Evolutionary conservation across 2,888 invertebrate genomes (phyloP).

Genomic region (Rosalia funebris): DNA sequence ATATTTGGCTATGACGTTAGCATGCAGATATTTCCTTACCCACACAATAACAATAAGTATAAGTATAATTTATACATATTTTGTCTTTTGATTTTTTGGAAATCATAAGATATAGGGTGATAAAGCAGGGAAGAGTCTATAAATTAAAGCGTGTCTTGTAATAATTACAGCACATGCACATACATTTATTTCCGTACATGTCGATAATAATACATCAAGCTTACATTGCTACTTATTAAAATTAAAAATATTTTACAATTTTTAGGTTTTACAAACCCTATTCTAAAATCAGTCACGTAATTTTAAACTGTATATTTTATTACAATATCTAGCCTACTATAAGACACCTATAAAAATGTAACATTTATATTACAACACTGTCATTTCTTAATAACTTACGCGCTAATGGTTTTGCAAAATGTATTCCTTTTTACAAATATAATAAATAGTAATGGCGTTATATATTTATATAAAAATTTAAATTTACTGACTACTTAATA

Average conservation of each 20-base stretch:
- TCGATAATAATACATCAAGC: constrained; percentile 59
- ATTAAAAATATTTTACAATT: constrained; percentile 58
- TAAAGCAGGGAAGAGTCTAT: constrained; percentile 17
- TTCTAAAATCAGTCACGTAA: constrained; percentile 57
- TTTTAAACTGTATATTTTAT: constrained; percentile 33
- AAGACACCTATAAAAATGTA: constrained; percentile 61
- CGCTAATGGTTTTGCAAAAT: constrained; percentile 51
- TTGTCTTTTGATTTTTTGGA: no score
- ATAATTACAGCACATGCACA: constrained; percentile 65
- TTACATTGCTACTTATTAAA: constrained; percentile 55
- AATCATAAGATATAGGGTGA: no score
- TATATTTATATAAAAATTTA: constrained; percentile 53
- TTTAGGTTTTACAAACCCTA: constrained; percentile 52
- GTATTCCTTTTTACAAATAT: constrained; percentile 55
- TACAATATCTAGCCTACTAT: constrained; percentile 52
- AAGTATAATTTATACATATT: no score
- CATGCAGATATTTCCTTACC: no score
- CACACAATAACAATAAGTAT: no score
- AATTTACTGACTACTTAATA: constrained; percentile 41
- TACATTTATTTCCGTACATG: constrained; percentile 65
- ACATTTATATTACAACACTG: constrained; percentile 62
- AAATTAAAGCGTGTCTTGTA: constrained; percentile 52
- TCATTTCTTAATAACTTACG: constrained; percentile 45
- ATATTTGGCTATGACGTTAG: no score
- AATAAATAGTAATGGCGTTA: constrained; percentile 48